Percentiles rank a stretch among this genome's conserved stretches.
phyloP scores from a whole-genome alignment of 2,113 vertebrate species.

The Lophius piscatorius region DNA sequence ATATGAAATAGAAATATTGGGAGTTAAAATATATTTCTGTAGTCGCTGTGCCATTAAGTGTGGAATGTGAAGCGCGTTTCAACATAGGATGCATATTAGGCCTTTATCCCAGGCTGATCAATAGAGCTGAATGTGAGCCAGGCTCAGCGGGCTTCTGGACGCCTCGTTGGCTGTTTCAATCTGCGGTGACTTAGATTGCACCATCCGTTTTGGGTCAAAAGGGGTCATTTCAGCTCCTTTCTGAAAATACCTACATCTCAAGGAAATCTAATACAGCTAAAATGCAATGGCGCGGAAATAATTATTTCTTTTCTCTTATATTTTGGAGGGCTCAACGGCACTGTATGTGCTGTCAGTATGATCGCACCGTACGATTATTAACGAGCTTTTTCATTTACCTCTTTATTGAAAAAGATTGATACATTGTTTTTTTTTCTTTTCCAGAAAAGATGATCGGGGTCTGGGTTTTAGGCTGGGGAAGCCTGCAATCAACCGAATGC shows the following conservation, averaged over 20 bases:
- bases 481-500: constrained; percentile 76
- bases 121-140: constrained; percentile 54
- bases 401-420: constrained; percentile 40
- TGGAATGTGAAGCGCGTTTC: constrained; percentile 32
- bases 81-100: constrained; percentile 55
- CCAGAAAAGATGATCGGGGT: constrained; percentile 83
- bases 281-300: constrained; percentile 36
- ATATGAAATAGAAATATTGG: constrained; percentile 7
- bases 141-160: constrained; percentile 38
- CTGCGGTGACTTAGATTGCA: constrained; percentile 36
- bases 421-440: constrained; percentile 54
- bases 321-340: neutral
- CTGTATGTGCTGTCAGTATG: constrained; percentile 23
- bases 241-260: constrained; percentile 18
- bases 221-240: constrained; percentile 19
- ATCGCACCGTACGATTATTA: constrained; percentile 21
- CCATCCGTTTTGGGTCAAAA: constrained; percentile 15
- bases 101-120: constrained; percentile 56
- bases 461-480: constrained; percentile 74
- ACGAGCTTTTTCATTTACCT: constrained; percentile 6
- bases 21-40: constrained; percentile 1
- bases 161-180: constrained; percentile 42
- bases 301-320: constrained; percentile 38
- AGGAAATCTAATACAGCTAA: constrained; percentile 13
- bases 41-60: constrained; percentile 13